Conservation (phyloP, 2,113 vertebrate species). For the Lutjanus erythropterus region DNA sequence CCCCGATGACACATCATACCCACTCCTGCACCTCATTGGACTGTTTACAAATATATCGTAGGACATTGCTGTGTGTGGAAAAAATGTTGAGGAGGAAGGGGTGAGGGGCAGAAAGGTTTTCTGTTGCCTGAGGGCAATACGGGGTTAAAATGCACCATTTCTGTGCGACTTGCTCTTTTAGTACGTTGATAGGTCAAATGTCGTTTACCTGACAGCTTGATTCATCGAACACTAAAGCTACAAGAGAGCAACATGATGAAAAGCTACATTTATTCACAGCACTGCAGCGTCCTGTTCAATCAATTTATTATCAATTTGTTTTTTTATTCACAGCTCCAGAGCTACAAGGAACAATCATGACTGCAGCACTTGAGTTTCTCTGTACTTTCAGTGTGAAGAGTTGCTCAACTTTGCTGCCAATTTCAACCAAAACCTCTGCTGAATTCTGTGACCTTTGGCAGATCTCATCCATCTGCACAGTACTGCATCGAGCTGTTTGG, state of each 20-base stretch:
- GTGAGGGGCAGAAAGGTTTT: no score
- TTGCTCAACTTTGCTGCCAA: constrained; percentile 18
- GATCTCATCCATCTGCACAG: constrained; percentile 42
- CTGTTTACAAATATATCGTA: no score
- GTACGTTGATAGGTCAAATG: not conserved
- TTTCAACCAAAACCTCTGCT: constrained; percentile 28
- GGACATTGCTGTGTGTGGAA: no score
- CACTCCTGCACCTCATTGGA: no score
- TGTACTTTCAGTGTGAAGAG: not conserved
- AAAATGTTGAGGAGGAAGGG: no score
- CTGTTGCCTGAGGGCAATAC: no score
- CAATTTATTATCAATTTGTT: constrained; percentile 1
- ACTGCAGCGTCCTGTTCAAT: not conserved
- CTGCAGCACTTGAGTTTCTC: not conserved
- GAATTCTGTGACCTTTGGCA: constrained; percentile 47
- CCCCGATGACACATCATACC: no score
- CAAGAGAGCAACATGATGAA: not conserved
- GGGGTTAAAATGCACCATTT: constrained; percentile 5
- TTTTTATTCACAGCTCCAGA: constrained; percentile 5
- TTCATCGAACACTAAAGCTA: not conserved
- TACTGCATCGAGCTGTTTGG: constrained; percentile 19
- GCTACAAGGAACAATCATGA: not conserved
- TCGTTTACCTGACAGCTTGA: not conserved
- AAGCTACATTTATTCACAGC: not conserved
- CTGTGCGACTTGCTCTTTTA: not conserved